Conservation (phyloP, 2,888 invertebrate species). For the Chrysodeixis includens region DNA sequence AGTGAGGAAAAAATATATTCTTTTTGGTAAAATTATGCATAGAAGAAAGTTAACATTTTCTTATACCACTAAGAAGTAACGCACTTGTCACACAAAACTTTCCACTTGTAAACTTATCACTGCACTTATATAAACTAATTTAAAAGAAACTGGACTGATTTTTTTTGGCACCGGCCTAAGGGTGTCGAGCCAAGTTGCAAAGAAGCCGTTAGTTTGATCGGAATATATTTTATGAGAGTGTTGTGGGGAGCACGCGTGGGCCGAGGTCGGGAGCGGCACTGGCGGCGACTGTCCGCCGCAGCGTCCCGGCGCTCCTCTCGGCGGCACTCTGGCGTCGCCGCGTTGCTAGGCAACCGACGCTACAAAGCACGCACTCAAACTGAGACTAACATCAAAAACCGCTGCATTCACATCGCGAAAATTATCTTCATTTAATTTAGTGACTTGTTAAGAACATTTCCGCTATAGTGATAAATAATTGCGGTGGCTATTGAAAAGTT, state of each 20-base stretch:
- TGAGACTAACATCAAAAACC: conserved; percentile 23
- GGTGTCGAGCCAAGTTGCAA: conserved; percentile 46
- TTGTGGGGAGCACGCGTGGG: conserved; percentile 64
- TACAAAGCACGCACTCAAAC: conserved; percentile 27
- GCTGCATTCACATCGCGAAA: neutral
- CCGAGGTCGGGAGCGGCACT: conserved; percentile 75
- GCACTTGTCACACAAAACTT: conserved; percentile 11
- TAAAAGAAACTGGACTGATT: conserved; percentile 3
- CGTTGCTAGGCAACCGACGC: conserved; percentile 83
- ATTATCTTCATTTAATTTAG: too few relatives aligned
- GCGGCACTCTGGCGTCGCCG: conserved; percentile 78
- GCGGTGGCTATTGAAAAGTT: neutral
- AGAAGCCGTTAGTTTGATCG: conserved; percentile 29
- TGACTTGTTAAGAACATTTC: too few relatives aligned
- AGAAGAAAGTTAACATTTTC: neutral
- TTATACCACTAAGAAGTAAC: neutral
- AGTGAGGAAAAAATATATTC: neutral
- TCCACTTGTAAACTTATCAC: conserved; percentile 36
- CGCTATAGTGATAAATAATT: too few relatives aligned
- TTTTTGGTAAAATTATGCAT: neutral
- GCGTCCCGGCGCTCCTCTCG: conserved; percentile 79
- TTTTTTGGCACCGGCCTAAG: conserved; percentile 40
- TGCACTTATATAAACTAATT: conserved; percentile 27
- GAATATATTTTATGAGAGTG: conserved; percentile 33
- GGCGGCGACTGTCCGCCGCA: conserved; percentile 73